Conservation (phyloP, 2,797 vertebrate species). For the Parambassis ranga region DNA sequence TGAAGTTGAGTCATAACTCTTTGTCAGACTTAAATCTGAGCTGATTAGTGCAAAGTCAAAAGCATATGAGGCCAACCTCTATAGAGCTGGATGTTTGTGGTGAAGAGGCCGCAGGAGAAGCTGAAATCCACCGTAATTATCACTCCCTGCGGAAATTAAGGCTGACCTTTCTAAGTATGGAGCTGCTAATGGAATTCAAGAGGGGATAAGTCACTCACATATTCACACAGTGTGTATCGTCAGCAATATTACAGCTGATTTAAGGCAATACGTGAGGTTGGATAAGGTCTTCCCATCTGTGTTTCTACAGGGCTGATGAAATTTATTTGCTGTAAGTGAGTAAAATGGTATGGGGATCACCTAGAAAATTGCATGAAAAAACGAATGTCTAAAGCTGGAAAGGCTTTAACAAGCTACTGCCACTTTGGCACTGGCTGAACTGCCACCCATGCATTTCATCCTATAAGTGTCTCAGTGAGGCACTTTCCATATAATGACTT, state of each 20-base stretch:
- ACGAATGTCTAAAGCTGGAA: background rate
- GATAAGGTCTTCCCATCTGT: conserved; percentile 21
- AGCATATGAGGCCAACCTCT: conserved; percentile 17
- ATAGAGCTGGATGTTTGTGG: conserved; percentile 32
- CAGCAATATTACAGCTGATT: conserved; percentile 52
- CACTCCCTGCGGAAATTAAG: conserved; percentile 70
- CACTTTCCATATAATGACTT: conserved; percentile 46
- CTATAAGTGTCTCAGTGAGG: conserved; percentile 19
- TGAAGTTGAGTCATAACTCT: background rate
- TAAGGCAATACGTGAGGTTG: conserved; percentile 21
- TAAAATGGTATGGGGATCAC: conserved; percentile 9
- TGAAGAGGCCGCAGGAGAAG: conserved; percentile 47
- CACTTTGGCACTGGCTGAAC: conserved; percentile 16
- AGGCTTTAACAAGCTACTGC: conserved; percentile 37
- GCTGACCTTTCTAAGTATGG: conserved; percentile 68
- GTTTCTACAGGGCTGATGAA: conserved; percentile 7
- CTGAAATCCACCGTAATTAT: conserved; percentile 65
- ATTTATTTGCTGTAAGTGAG: background rate
- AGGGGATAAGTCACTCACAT: conserved; percentile 58
- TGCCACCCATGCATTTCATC: conserved; percentile 33
- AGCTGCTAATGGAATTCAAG: conserved; percentile 68
- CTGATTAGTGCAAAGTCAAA: conserved; percentile 25
- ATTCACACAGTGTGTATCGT: conserved; percentile 41
- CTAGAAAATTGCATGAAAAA: conserved; percentile 5
- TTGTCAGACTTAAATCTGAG: background rate